A percentile compares a stretch with the other conserved stretches of the same genome.
phyloP scores from a whole-genome alignment of 2,888 invertebrate genomes.

The Xanthorhoe spadicearia region DNA sequence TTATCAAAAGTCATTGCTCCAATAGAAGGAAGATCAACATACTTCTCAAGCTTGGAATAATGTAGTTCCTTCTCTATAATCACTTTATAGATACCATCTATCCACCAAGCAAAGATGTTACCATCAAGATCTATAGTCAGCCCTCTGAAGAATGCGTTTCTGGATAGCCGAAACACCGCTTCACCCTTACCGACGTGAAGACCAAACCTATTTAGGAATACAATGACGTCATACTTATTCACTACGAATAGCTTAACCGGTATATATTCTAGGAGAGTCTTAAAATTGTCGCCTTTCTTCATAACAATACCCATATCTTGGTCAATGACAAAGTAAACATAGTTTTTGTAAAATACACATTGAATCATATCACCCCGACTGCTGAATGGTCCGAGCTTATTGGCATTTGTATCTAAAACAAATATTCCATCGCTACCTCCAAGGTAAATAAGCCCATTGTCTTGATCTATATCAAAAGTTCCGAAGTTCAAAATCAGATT shows the following conservation, averaged over 20 bases:
- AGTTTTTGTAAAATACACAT: slow-evolving; percentile 64
- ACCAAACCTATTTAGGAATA: slow-evolving; percentile 63
- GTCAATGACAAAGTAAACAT: slow-evolving; percentile 66
- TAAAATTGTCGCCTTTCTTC: slow-evolving; percentile 66
- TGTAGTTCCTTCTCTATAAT: slow-evolving; percentile 55
- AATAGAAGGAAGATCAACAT: slow-evolving; percentile 59
- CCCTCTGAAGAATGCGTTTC: slow-evolving; percentile 70
- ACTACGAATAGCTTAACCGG: slow-evolving; percentile 68
- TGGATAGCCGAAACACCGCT: slow-evolving; percentile 57
- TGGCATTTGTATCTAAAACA: slow-evolving; percentile 54
- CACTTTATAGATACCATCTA: slow-evolving; percentile 73
- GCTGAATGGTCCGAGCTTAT: slow-evolving; percentile 61
- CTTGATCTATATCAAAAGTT: slow-evolving; percentile 73
- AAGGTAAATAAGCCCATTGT: slow-evolving; percentile 63
- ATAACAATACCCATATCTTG: slow-evolving; percentile 60
- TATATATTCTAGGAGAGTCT: slow-evolving; percentile 56
- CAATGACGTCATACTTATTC: slow-evolving; percentile 63
- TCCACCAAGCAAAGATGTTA: slow-evolving; percentile 72
- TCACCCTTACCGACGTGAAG: slow-evolving; percentile 63
- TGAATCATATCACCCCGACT: slow-evolving; percentile 66
- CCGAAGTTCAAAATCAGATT: slow-evolving; percentile 65
- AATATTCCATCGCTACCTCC: slow-evolving; percentile 73
- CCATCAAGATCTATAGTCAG: slow-evolving; percentile 67
- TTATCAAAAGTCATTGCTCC: slow-evolving; percentile 73
- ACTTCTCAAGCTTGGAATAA: slow-evolving; percentile 58